Evolutionary conservation across 2,113 vertebrate species (phyloP).

Genomic region (Anthoscopus minutus): DNA sequence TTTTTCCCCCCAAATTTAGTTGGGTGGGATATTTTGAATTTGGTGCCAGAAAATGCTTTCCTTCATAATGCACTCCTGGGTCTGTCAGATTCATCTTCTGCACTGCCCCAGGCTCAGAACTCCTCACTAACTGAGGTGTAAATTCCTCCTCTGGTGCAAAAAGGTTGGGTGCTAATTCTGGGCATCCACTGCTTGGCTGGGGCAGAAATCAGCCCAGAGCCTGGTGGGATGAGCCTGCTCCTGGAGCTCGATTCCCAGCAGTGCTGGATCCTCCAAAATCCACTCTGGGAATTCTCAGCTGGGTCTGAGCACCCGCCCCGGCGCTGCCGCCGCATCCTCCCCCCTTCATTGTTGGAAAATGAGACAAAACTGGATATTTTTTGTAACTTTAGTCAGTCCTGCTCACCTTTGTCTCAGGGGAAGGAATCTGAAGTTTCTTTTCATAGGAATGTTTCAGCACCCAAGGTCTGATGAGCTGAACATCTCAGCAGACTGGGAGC

Average conservation of each 20-base stretch:
- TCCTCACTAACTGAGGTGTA: fast-evolving
- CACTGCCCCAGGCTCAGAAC: background rate
- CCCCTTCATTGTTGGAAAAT: fast-evolving
- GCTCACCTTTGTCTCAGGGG: fast-evolving
- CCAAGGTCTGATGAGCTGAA: fast-evolving
- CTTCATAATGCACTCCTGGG: background rate
- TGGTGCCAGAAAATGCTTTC: background rate
- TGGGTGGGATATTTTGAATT: background rate
- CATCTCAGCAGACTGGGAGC: background rate
- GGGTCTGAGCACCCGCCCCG: fast-evolving
- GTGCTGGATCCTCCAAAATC: fast-evolving
- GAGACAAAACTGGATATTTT: background rate
- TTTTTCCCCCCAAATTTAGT: fast-evolving
- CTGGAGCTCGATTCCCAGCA: fast-evolving
- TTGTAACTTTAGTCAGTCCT: background rate
- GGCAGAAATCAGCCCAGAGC: background rate
- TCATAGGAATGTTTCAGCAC: fast-evolving
- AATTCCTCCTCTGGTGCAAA: background rate
- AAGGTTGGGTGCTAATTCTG: background rate
- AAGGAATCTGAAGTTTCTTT: background rate
- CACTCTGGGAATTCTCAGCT: fast-evolving
- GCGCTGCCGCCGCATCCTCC: background rate
- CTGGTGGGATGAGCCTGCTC: background rate
- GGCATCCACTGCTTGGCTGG: background rate
- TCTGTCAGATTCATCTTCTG: background rate